phyloP scores from a whole-genome alignment of 2,113 vertebrate genomes.

The Mobula hypostoma region DNA sequence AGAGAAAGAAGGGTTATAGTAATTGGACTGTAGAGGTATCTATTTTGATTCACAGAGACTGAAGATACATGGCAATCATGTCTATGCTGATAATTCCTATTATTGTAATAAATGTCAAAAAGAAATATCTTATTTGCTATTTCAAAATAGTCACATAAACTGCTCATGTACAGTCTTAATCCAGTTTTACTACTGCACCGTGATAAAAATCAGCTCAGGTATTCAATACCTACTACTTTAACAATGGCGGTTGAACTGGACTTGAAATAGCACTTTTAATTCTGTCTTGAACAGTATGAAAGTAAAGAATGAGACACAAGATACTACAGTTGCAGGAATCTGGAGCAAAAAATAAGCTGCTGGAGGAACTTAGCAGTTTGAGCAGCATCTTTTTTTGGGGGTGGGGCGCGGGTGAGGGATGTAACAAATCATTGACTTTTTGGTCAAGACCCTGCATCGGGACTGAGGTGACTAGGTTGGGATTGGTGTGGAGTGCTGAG shows the following conservation, averaged over 20 bases:
- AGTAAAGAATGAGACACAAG: no score
- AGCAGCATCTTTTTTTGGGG: no score
- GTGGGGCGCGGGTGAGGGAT: no score
- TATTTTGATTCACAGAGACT: not conserved
- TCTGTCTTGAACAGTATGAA: not conserved
- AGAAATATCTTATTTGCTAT: not conserved
- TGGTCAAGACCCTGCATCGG: no score
- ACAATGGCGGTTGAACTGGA: not conserved
- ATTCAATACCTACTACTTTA: slow-evolving; percentile 1
- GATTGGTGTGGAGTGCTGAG: no score
- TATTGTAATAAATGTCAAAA: not conserved
- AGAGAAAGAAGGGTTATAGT: not conserved
- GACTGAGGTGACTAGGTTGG: no score
- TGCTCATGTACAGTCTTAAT: not conserved
- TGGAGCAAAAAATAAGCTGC: no score
- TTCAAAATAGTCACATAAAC: slow-evolving; percentile 13
- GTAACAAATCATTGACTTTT: no score
- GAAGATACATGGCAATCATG: not conserved
- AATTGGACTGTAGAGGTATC: not conserved
- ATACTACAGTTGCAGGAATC: no score
- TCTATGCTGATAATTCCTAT: not conserved
- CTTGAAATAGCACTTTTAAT: not conserved
- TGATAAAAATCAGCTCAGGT: not conserved
- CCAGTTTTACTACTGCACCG: not conserved
- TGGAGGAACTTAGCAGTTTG: no score